phyloP scores from a whole-genome alignment of 2,797 vertebrate genomes.

The Pempheris klunzingeri region DNA sequence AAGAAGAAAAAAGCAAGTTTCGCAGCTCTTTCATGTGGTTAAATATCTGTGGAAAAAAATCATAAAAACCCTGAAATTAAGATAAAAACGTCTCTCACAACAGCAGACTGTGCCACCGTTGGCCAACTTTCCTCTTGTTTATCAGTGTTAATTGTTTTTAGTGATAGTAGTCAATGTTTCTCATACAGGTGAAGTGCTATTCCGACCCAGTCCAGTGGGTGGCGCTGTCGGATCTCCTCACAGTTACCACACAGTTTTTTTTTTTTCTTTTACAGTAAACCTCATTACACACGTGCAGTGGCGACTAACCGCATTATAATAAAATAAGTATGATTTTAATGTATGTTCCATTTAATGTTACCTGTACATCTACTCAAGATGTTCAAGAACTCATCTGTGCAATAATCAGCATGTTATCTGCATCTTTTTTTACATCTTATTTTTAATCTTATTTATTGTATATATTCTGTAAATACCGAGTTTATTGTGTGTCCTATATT shows the following conservation, averaged over 20 bases:
- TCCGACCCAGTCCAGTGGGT: not conserved
- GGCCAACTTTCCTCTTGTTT: not conserved
- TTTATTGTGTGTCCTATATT: too few species aligned
- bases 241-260: not conserved
- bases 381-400: too few species aligned
- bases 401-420: too few species aligned
- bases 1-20: constrained; percentile 13
- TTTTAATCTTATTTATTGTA: too few species aligned
- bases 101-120: not conserved
- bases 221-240: constrained; percentile 29
- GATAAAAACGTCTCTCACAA: not conserved
- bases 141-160: not conserved
- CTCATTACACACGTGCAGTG: not conserved
- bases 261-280: not conserved
- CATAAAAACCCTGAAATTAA: accelerated
- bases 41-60: not conserved
- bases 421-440: too few species aligned
- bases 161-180: not conserved
- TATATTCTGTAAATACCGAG: too few species aligned
- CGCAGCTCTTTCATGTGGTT: accelerated
- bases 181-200: constrained; percentile 16
- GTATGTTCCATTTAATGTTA: not conserved
- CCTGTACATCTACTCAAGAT: not conserved
- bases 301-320: not conserved
- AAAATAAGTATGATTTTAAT: too few species aligned